These are phyloP conservation scores for Patiria pectinifera DNA, from an alignment of 53 echinoderm and acorn worm species.

Conservation along the genomic window DNA sequence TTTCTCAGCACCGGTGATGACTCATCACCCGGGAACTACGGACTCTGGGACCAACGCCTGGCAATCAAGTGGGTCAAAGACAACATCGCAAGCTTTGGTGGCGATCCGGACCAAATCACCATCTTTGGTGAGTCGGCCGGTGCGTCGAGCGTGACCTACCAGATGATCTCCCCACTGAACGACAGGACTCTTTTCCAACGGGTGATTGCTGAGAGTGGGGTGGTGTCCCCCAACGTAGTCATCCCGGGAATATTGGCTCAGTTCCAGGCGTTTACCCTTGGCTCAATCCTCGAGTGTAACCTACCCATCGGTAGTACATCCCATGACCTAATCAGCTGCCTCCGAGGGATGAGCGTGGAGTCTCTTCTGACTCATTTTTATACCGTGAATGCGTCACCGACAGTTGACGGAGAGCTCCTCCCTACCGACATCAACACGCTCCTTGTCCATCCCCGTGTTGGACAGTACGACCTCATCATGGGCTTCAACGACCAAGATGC, in stretches of 20 bases:
- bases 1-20: conserved; percentile 60
- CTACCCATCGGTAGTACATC: conserved; percentile 3
- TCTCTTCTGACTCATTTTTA: not conserved
- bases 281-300: not conserved
- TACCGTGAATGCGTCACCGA: not conserved
- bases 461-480: conserved; percentile 17
- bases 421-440: not conserved
- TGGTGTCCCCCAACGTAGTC: not conserved
- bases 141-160: conserved; percentile 23
- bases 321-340: conserved; percentile 9
- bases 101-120: conserved; percentile 67
- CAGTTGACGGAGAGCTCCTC: conserved; percentile 6
- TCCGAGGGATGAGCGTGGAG: not conserved
- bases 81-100: conserved; percentile 72
- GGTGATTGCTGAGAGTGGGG: conserved; percentile 42
- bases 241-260: not conserved
- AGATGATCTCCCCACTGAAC: conserved; percentile 39
- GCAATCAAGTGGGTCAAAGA: conserved; percentile 72
- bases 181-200: conserved; percentile 38
- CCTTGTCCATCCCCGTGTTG: not conserved
- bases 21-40: conserved; percentile 54
- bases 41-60: conserved; percentile 60
- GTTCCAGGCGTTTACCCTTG: not conserved
- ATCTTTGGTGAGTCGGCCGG: conserved; percentile 63
- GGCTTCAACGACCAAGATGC: conserved; percentile 8